These are phyloP conservation scores for Campylorhamphus procurvoides DNA, from an alignment of 2,113 vertebrate genomes.

Conservation along the genomic window DNA sequence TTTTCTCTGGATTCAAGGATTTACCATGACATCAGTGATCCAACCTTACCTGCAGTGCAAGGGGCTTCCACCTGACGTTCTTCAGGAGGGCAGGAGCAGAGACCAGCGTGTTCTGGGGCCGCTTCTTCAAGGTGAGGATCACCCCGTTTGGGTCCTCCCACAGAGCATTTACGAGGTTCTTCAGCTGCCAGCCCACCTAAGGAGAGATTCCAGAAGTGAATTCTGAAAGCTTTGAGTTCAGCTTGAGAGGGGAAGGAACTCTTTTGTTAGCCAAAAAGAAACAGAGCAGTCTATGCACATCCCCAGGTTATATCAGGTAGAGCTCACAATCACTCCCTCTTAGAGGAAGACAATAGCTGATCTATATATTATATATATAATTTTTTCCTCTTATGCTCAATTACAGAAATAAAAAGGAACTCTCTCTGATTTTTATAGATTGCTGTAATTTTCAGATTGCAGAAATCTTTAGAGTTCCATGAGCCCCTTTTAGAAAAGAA, in stretches of 20 bases:
- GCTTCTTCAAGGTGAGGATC: slow-evolving; percentile 89
- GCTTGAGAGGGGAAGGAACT: background rate
- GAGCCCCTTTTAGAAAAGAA: slow-evolving; percentile 36
- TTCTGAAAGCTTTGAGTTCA: slow-evolving; percentile 11
- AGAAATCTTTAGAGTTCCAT: background rate
- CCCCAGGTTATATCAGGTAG: background rate
- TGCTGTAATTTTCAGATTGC: background rate
- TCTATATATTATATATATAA: too few relatives aligned
- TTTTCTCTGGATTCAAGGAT: background rate
- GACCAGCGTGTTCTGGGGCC: slow-evolving; percentile 87
- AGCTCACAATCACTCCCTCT: background rate
- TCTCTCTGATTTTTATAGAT: background rate
- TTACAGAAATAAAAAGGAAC: background rate
- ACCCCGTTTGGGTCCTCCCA: slow-evolving; percentile 89
- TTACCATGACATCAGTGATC: background rate
- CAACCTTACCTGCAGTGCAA: slow-evolving; percentile 85
- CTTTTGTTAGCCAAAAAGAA: background rate
- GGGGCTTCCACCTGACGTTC: slow-evolving; percentile 90
- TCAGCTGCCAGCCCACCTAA: slow-evolving; percentile 92
- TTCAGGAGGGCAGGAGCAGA: slow-evolving; percentile 88
- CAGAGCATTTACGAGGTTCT: slow-evolving; percentile 89
- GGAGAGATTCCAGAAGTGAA: slow-evolving; percentile 38
- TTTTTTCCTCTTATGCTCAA: background rate
- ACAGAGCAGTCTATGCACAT: background rate
- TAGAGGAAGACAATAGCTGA: background rate